phyloP scores from a whole-genome alignment of 2,888 invertebrate species.

The Megastigmus dorsalis region DNA sequence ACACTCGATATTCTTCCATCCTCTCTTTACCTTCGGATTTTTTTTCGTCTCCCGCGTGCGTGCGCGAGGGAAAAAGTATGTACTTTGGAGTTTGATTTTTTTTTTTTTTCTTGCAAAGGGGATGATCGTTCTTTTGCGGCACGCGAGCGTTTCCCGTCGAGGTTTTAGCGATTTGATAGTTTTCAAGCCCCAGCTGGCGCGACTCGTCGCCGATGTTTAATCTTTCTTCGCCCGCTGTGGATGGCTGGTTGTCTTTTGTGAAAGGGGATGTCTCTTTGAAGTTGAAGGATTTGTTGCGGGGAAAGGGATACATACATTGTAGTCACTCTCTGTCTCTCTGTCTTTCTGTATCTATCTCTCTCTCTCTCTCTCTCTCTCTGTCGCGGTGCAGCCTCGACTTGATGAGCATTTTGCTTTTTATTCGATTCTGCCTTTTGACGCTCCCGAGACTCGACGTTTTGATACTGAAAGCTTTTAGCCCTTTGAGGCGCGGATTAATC shows the following conservation, averaged over 20 bases:
- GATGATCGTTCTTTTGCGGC: background rate
- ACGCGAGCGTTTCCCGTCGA: background rate
- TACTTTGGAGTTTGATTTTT: background rate
- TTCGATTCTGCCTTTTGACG: conserved; percentile 4
- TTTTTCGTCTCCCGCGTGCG: background rate
- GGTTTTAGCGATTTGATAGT: background rate
- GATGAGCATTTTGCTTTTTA: conserved; percentile 10
- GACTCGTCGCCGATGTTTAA: background rate
- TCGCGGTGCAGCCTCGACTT: background rate
- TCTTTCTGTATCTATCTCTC: no score
- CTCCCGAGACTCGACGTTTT: background rate
- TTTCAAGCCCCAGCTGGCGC: background rate
- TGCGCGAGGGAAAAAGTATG: background rate
- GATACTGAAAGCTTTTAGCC: no score
- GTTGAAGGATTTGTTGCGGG: background rate
- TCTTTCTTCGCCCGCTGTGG: background rate
- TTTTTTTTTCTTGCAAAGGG: no score
- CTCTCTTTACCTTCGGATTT: background rate
- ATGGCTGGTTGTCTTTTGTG: background rate
- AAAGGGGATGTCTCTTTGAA: background rate
- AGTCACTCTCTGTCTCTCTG: no score
- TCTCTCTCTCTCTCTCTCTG: no score
- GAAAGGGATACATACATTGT: background rate
- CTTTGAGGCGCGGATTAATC: no score
- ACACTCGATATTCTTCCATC: conserved; percentile 15